phyloP scores from a whole-genome alignment of 2,113 vertebrate genomes.

The Ammodramus savannarum region DNA sequence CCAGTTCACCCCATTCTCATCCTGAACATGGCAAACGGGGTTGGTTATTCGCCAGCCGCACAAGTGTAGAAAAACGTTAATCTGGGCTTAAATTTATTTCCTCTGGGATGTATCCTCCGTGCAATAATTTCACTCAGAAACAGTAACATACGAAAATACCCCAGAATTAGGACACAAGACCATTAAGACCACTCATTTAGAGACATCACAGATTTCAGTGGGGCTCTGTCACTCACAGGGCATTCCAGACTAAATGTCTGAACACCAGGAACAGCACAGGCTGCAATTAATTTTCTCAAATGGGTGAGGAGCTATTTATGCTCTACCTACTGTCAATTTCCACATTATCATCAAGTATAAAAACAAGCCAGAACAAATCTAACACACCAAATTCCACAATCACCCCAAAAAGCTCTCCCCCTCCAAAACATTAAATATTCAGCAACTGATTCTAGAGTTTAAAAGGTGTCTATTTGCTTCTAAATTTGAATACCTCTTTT shows the following conservation, averaged over 20 bases:
- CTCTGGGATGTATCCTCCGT: neutral
- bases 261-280: neutral
- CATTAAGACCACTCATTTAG: neutral
- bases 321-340: neutral
- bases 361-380: neutral
- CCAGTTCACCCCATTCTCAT: conserved; percentile 91
- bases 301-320: neutral
- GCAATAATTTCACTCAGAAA: neutral
- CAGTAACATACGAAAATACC: neutral
- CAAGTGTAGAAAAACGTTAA: accelerated
- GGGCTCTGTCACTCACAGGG: neutral
- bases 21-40: conserved; percentile 42
- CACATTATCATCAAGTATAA: neutral
- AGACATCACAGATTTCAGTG: neutral
- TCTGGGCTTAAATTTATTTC: neutral
- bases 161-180: neutral
- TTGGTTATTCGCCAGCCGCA: neutral
- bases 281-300: neutral
- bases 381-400: neutral
- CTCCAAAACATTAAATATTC: neutral
- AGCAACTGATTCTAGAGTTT: neutral
- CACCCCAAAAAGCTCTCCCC: accelerated
- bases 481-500: neutral
- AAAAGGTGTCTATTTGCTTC: neutral
- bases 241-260: neutral